These are phyloP conservation scores for Yponomeuta evonymella DNA, from an alignment of 2,888 invertebrate genomes.

Conservation along the genomic window DNA sequence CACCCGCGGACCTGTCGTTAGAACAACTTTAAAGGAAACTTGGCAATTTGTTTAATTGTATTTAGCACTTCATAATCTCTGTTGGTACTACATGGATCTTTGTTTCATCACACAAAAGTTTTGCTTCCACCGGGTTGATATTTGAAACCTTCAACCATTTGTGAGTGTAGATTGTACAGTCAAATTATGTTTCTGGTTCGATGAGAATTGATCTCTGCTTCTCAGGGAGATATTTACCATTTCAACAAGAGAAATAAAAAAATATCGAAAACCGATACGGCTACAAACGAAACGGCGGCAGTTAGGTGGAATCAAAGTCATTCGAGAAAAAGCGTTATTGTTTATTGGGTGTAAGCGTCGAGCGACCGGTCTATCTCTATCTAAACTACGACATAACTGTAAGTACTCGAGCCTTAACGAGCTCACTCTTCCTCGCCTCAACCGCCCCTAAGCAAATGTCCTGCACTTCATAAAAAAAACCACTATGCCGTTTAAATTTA, in stretches of 20 bases:
- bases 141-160: background rate
- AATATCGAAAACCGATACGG: conserved; percentile 26
- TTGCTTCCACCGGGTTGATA: background rate
- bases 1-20: background rate
- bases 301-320: background rate
- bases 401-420: background rate
- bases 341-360: conserved; percentile 2
- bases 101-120: background rate
- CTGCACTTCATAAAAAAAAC: conserved; percentile 15
- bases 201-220: background rate
- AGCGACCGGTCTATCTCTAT: background rate
- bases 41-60: background rate
- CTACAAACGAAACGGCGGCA: conserved; percentile 14
- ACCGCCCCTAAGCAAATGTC: conserved; percentile 3
- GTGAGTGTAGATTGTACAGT: background rate
- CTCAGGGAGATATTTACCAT: background rate
- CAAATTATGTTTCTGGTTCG: background rate
- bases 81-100: background rate
- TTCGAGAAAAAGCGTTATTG: background rate
- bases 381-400: background rate
- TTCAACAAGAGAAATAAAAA: conserved; percentile 18
- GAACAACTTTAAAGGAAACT: background rate
- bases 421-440: background rate
- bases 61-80: background rate
- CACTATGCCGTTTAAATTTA: conserved; percentile 15